A percentile compares a stretch with the other conserved stretches of the same genome.
These are phyloP conservation scores for Epistrophe eligans DNA, from an alignment of 2,888 invertebrate genomes.

Conservation along the genomic window DNA sequence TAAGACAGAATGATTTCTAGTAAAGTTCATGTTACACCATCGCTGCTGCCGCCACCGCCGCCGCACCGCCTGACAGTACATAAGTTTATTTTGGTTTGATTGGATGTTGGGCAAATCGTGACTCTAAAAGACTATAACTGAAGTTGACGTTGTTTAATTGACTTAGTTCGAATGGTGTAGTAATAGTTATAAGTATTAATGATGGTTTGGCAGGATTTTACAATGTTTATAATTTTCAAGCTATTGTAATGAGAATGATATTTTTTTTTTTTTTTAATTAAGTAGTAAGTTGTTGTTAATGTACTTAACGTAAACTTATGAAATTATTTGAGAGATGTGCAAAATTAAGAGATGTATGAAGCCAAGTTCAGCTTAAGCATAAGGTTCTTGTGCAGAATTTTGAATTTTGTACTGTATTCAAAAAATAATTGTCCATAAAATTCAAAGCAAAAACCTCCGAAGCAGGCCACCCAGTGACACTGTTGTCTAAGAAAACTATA, in stretches of 20 bases:
- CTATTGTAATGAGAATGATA: background rate
- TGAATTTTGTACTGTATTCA: too few species aligned
- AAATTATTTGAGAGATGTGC: too few species aligned
- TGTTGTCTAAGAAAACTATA: too few species aligned
- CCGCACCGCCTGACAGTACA: background rate
- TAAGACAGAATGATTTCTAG: constrained; percentile 35
- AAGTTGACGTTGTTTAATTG: constrained; percentile 68
- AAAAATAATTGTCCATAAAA: too few species aligned
- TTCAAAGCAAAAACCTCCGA: too few species aligned
- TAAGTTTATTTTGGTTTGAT: background rate
- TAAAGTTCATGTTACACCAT: constrained; percentile 73
- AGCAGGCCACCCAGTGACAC: too few species aligned
- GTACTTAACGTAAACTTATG: too few species aligned
- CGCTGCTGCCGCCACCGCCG: background rate
- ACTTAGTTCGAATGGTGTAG: constrained; percentile 26
- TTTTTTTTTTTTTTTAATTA: too few species aligned
- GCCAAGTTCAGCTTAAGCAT: too few species aligned
- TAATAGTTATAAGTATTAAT: background rate
- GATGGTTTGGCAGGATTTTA: background rate
- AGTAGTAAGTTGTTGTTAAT: too few species aligned
- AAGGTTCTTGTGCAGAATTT: too few species aligned
- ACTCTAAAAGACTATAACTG: constrained; percentile 44
- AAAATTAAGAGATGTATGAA: too few species aligned
- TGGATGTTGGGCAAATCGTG: constrained; percentile 53
- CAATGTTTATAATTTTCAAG: background rate